Evolutionary conservation across 2,888 invertebrate species (phyloP), one percentile per base, ranked within the genome.

Genomic region (Lepidochrysops patricia): DNA sequence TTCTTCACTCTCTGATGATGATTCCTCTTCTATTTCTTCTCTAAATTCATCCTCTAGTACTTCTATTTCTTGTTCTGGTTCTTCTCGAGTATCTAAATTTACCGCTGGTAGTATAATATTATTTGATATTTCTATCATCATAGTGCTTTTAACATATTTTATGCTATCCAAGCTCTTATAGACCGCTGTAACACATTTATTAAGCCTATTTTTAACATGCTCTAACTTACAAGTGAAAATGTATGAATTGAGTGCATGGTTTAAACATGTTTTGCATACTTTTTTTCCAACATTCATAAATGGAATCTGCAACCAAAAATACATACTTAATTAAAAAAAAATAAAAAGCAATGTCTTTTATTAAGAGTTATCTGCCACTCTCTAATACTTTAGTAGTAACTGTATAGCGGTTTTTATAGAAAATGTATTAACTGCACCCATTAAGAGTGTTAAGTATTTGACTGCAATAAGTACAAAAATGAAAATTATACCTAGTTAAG

Each of bases 31-130:
- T 54, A 63, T 64, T 12, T 70, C 76, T 4, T 74, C 82, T 71
- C 88, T 80, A 66, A 81, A 88, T 67, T 88, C 87, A 54, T 88
- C 88, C 75, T 89, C 88, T 58, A 89, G 63, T 4, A 85, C 76
- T 26, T 85, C 84, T n/a, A 82, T 66, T 64, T 76, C 76, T 0
- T 73, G 59, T 66, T 79, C 72, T 12, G 64, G 63, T 57, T 82
- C 84, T 60, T 78, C 75, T 71, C 65, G 68, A 0, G 65, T 56
- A 7, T 64, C 63, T 19, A 75, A 63, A 57, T 74, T 70, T 54
- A 68, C 64, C 1, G 70, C 60, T 0, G 82, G 79, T 68, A 84
- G 67, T n/a, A 88, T 77, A 2, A 72, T 66, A 27, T 76, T 70
- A 34, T 77, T 70, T 0, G 76, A 70, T 61, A 88, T 79, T 72